Percentiles rank a stretch among this genome's conserved stretches.
These are phyloP conservation scores for Plecotus auritus DNA, from an alignment of 2,113 vertebrate species.

Conservation along the genomic window DNA sequence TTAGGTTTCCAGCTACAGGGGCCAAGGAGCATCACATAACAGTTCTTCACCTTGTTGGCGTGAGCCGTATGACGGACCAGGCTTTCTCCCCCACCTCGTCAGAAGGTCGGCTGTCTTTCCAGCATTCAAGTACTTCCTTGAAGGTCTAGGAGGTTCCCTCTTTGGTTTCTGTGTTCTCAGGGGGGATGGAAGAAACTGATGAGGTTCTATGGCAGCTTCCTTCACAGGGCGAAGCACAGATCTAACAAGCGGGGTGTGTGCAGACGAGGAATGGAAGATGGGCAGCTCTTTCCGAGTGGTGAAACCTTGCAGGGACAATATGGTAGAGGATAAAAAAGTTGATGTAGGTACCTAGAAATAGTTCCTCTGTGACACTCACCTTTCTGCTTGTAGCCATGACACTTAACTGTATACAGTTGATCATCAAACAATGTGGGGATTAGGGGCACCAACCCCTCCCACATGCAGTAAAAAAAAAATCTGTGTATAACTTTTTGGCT, in stretches of 20 bases:
- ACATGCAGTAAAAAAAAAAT: neutral
- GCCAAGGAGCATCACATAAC: fast-evolving
- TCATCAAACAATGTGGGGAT: too few relatives aligned
- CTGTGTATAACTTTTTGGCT: neutral
- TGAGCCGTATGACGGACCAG: neutral
- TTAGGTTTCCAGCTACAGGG: neutral
- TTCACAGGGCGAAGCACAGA: neutral
- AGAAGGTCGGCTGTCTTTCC: neutral
- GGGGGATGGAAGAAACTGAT: neutral
- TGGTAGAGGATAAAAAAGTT: neutral
- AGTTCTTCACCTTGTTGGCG: neutral
- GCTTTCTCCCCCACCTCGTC: neutral
- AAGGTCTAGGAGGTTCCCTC: neutral
- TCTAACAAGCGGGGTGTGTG: neutral
- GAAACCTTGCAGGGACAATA: neutral
- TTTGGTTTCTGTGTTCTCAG: neutral
- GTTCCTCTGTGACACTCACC: neutral
- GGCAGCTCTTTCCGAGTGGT: neutral
- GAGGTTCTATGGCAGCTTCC: neutral
- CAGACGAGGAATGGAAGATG: neutral
- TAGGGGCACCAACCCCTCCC: neutral
- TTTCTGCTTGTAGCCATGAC: neutral
- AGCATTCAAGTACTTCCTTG: neutral
- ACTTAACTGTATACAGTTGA: neutral
- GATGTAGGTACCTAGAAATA: neutral